Evolutionary conservation across 2,797 vertebrate species (phyloP).

Genomic region (Pelochelys cantorii): DNA sequence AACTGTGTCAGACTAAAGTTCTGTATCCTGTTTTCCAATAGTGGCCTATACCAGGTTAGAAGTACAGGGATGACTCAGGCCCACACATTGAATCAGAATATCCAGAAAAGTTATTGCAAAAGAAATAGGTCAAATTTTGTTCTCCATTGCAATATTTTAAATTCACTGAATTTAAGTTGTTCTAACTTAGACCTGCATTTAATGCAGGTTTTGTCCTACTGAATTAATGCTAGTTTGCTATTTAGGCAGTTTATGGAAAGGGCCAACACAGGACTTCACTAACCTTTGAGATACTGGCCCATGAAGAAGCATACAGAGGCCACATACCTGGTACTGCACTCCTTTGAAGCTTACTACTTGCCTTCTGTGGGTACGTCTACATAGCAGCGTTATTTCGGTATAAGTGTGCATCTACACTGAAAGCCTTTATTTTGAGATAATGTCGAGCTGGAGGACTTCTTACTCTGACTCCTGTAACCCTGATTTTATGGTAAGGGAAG

Average conservation of each 20-base stretch:
- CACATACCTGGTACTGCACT: not conserved
- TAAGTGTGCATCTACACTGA: too few relatives aligned
- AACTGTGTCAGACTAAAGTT: not conserved
- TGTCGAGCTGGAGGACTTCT: too few relatives aligned
- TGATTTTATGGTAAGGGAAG: too few relatives aligned
- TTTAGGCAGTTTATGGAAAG: not conserved
- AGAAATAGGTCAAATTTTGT: not conserved
- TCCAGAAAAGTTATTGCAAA: not conserved
- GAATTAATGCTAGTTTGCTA: not conserved
- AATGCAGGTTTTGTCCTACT: not conserved
- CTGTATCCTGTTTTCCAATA: too few relatives aligned
- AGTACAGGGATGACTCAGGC: not conserved
- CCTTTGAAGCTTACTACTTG: not conserved
- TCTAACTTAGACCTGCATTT: not conserved
- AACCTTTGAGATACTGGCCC: not conserved
- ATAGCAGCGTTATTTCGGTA: too few relatives aligned
- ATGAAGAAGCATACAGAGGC: not conserved
- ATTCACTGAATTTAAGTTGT: not conserved
- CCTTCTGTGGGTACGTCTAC: too few relatives aligned
- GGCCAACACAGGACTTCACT: not conserved
- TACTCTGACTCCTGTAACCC: too few relatives aligned
- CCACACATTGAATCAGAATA: not conserved
- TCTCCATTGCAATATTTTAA: not conserved
- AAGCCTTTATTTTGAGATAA: too few relatives aligned
- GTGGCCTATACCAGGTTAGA: too few relatives aligned